Percentiles rank a stretch among this genome's conserved stretches.
Evolutionary conservation across 2,113 vertebrate genomes (phyloP).

Genomic region (Antennarius striatus): DNA sequence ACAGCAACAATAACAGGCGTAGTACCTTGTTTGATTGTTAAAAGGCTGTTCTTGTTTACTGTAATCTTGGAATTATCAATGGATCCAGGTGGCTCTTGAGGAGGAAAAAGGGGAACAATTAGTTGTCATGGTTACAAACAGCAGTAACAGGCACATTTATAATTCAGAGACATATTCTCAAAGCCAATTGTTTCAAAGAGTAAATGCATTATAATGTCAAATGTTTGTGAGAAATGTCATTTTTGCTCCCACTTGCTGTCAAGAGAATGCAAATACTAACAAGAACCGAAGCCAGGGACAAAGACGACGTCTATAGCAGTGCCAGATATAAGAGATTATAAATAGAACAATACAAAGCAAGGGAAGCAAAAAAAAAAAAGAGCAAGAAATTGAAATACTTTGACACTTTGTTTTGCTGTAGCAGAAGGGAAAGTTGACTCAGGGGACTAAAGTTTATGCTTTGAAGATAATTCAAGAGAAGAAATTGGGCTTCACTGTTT

Average conservation of each 20-base stretch:
- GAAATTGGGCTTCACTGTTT: slow-evolving; percentile 8
- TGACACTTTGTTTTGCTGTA: slow-evolving; percentile 47
- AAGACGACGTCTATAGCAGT: slow-evolving; percentile 19
- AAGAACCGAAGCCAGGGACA: slow-evolving; percentile 48
- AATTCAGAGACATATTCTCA: slow-evolving; percentile 1
- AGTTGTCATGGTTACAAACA: slow-evolving; percentile 7
- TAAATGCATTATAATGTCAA: slow-evolving; percentile 44
- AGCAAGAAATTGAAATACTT: slow-evolving; percentile 36
- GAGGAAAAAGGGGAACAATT: slow-evolving; percentile 24
- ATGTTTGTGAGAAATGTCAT: slow-evolving; percentile 39
- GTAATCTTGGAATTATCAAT: slow-evolving; percentile 97
- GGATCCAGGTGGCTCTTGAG: slow-evolving; percentile 90
- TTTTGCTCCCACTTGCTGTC: slow-evolving; percentile 25
- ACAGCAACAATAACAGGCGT: background rate
- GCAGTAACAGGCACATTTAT: background rate
- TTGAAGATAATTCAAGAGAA: slow-evolving; percentile 60
- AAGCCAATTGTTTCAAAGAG: slow-evolving; percentile 27
- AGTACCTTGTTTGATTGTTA: slow-evolving; percentile 92
- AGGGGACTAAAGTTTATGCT: slow-evolving; percentile 41
- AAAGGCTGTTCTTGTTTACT: slow-evolving; percentile 87
- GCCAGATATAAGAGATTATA: slow-evolving; percentile 52
- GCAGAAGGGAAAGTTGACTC: slow-evolving; percentile 49
- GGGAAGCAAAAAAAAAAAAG: slow-evolving; percentile 14
- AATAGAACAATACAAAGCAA: slow-evolving; percentile 66
- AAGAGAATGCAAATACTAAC: slow-evolving; percentile 39